Percentiles rank a stretch among this genome's conserved stretches.
These are phyloP conservation scores for Antechinus stuartii DNA, from an alignment of 2,113 vertebrate genomes.

Conservation along the genomic window DNA sequence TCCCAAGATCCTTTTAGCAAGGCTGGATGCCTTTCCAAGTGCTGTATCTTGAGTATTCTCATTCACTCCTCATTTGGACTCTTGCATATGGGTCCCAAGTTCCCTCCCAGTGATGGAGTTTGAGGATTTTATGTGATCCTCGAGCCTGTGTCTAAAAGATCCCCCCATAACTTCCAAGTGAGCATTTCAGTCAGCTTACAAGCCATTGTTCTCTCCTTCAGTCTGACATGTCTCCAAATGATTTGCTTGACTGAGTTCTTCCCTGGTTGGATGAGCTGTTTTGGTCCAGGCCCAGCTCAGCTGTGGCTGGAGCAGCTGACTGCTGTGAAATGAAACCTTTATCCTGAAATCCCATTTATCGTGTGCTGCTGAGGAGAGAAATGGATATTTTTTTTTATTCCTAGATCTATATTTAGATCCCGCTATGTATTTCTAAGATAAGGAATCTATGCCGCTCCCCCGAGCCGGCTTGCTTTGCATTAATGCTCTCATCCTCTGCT, in stretches of 20 bases:
- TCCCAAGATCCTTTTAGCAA: neutral
- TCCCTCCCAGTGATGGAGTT: neutral
- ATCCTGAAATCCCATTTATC: neutral
- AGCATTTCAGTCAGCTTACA: neutral
- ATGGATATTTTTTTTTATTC: slow-evolving; percentile 3
- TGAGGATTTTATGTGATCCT: neutral
- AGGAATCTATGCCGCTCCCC: neutral
- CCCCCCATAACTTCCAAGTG: neutral
- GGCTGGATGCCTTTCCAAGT: neutral
- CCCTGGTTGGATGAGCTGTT: neutral
- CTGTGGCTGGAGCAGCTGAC: neutral
- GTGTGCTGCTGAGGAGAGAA: slow-evolving; percentile 6
- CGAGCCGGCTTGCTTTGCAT: slow-evolving; percentile 15
- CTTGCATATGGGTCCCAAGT: neutral
- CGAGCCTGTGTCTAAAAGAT: neutral
- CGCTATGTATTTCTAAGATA: slow-evolving; percentile 20
- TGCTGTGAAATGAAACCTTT: slow-evolving; percentile 25
- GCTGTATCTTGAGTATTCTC: neutral
- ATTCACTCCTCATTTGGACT: neutral
- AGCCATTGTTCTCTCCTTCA: neutral
- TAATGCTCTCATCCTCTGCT: slow-evolving; percentile 34
- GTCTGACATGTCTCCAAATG: neutral
- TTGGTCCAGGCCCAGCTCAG: neutral
- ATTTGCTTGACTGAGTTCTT: neutral
- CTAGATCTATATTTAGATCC: slow-evolving; percentile 11